Evolutionary conservation across 2,113 vertebrate genomes (phyloP), one percentile per base, ranked within the genome.

Genomic region (Hemicordylus capensis): DNA sequence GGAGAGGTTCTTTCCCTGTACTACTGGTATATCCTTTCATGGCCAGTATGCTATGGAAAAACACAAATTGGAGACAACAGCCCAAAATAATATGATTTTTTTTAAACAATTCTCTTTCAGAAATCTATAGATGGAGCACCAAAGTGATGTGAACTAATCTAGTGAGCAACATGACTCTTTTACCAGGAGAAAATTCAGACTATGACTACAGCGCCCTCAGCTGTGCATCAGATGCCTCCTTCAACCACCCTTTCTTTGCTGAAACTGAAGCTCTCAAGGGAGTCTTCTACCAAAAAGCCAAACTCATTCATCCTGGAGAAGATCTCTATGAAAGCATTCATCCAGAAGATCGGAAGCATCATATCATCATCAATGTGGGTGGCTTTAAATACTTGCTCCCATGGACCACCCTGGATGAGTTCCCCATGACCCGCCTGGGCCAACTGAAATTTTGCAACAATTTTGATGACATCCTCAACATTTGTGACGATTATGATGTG

Each of bases 151-250:
- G 93, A 98, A 94, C 85, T 85, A 86, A 74, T 8, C 67, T 91
- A 24, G 67, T 73, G 84, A 93, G 93, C 97, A 99, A 97, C 92
- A 99, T 99, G 99, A 98, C 98, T 96, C 97, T 99, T 93, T 84
- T 99, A 94, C 96, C 98, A 1, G 98, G 99, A 75, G 99, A 99
- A 91, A 98, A 99, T 89, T 99, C 99, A 0, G 98, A 99, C 93
- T 99, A 98, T 5, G 98, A 99, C 96, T 99, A 98, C 92, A 99
- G 98, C 1, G 98, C 98, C 84, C 96, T 99, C 87, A 99, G 99
- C 96, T 99, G 98, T 75, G 86, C 97, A 86, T 99, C 99, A 0
- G 98, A 99, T 34, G 90, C 95, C 80, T 98, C 98, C 87, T 94
- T 98, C 90, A 97, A 96, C 89, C 96, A 94, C 4, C 96, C 97